A percentile compares a stretch with the other conserved stretches of the same genome.
Conservation (phyloP, 2,888 invertebrate genomes). For the Osedax frankpressi region DNA sequence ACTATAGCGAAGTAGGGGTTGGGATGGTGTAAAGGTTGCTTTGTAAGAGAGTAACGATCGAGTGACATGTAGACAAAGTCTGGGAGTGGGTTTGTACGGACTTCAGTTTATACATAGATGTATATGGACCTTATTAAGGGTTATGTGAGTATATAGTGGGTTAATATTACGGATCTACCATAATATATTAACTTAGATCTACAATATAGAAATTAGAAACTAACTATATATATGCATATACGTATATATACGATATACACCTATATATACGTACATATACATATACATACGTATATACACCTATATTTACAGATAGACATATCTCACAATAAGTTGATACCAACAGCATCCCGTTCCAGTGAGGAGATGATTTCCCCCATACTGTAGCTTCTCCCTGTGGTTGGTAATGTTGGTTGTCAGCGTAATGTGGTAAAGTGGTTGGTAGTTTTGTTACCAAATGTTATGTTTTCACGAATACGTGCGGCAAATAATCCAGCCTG, state of each 20-base stretch:
- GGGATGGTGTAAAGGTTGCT: too few species aligned
- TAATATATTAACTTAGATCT: background rate
- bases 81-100: too few species aligned
- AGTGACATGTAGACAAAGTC: too few species aligned
- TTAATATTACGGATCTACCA: too few species aligned
- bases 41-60: too few species aligned
- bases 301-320: background rate
- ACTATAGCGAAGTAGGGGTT: too few species aligned
- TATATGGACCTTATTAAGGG: background rate
- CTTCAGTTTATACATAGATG: background rate
- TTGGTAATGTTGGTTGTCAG: too few species aligned
- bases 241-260: background rate
- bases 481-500: too few species aligned
- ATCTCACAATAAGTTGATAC: constrained; percentile 10
- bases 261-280: background rate
- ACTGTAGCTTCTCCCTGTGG: constrained; percentile 26
- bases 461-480: too few species aligned
- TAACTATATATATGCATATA: background rate
- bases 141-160: too few species aligned
- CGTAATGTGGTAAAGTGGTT: too few species aligned
- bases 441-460: too few species aligned
- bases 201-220: background rate
- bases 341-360: constrained; percentile 28
- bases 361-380: constrained; percentile 26
- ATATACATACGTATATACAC: background rate